A percentile compares a stretch with the other conserved stretches of the same genome.
Evolutionary conservation across 2,797 vertebrate species (phyloP).

Genomic region (Parotocinclus haroldoi): DNA sequence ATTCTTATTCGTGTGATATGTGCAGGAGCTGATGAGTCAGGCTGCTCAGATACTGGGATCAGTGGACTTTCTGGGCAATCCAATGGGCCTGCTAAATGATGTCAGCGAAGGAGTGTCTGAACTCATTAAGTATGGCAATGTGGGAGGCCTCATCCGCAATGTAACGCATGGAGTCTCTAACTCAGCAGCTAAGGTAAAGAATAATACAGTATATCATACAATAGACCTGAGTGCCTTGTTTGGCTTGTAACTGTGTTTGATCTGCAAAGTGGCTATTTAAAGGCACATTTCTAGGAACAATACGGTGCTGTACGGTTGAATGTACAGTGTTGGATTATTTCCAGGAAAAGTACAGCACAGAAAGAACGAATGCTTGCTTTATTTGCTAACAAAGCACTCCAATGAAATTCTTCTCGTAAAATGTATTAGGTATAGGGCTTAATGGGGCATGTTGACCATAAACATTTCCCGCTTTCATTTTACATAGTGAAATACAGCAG

Average conservation of each 20-base stretch:
- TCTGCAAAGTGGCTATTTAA: slow-evolving; percentile 22
- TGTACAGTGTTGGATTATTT: slow-evolving; percentile 28
- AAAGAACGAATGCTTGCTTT: slow-evolving; percentile 13
- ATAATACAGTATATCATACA: no score
- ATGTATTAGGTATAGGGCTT: no score
- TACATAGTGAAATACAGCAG: no score
- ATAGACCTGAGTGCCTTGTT: background rate
- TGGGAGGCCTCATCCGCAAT: slow-evolving; percentile 92
- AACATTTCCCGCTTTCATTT: no score
- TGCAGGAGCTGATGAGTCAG: slow-evolving; percentile 91
- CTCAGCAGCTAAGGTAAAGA: slow-evolving; percentile 92
- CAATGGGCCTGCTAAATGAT: slow-evolving; percentile 92
- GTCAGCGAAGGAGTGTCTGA: slow-evolving; percentile 90
- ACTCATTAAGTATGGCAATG: slow-evolving; percentile 93
- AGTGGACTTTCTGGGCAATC: slow-evolving; percentile 96
- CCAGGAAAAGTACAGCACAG: slow-evolving; percentile 23
- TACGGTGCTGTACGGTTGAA: background rate
- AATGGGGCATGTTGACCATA: no score
- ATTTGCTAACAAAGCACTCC: slow-evolving; percentile 9
- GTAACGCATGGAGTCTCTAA: slow-evolving; percentile 97
- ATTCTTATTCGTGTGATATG: no score
- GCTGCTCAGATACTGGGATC: slow-evolving; percentile 94
- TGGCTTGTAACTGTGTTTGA: slow-evolving; percentile 2
- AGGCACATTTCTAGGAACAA: slow-evolving; percentile 20
- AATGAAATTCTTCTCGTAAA: no score